phyloP scores from a whole-genome alignment of 2,888 invertebrate species.

The Sarcophaga rosellei region DNA sequence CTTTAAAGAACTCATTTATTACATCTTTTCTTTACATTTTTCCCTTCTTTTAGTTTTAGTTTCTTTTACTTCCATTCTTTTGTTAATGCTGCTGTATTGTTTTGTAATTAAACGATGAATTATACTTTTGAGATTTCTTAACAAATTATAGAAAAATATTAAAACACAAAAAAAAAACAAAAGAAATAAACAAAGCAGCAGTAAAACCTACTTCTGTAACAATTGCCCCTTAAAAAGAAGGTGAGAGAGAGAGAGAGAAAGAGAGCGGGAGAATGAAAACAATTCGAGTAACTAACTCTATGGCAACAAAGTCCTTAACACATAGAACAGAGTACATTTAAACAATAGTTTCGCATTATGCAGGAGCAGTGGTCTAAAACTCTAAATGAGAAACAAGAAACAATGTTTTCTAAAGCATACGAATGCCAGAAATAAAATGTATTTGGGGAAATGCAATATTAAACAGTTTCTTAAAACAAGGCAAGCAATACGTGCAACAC shows the following conservation, averaged over 20 bases:
- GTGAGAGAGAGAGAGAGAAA: neutral
- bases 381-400: neutral
- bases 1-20: no score
- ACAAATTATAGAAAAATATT: conserved; percentile 47
- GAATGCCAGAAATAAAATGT: neutral
- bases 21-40: no score
- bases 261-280: neutral
- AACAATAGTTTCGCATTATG: conserved; percentile 21
- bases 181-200: neutral
- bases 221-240: conserved; percentile 26
- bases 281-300: neutral
- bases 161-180: conserved; percentile 16
- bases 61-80: neutral
- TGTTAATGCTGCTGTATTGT: conserved; percentile 31
- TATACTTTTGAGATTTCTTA: conserved; percentile 65
- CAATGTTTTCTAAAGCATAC: no score
- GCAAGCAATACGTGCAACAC: no score
- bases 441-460: neutral
- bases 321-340: conserved; percentile 34
- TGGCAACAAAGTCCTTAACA: conserved; percentile 18
- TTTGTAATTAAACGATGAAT: conserved; percentile 65
- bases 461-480: no score
- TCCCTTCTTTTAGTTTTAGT: no score
- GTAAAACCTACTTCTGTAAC: conserved; percentile 36
- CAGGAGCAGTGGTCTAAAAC: neutral